A percentile compares a stretch with the other conserved stretches of the same genome.
These are phyloP conservation scores for Enoplosus armatus DNA, from an alignment of 2,797 vertebrate genomes.

Conservation along the genomic window DNA sequence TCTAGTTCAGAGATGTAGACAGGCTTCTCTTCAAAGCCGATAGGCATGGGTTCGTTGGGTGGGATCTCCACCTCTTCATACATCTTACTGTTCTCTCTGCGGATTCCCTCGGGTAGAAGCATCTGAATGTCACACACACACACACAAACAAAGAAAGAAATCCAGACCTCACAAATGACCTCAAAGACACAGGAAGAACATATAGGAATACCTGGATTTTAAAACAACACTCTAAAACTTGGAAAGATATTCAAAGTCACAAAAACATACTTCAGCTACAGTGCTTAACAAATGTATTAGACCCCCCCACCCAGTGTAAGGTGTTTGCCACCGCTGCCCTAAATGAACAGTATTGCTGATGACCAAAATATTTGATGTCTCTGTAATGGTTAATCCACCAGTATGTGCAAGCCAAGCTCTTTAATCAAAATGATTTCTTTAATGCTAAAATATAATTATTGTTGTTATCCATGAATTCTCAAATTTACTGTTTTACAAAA, in stretches of 20 bases:
- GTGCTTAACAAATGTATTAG: too few species aligned
- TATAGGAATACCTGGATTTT: not conserved
- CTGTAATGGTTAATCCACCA: too few species aligned
- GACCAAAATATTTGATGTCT: too few species aligned
- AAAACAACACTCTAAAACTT: conserved; percentile 11
- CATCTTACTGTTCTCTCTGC: conserved; percentile 94
- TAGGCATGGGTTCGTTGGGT: conserved; percentile 91
- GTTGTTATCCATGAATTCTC: too few species aligned
- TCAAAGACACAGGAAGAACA: conserved; percentile 7
- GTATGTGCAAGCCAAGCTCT: too few species aligned
- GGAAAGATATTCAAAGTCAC: conserved; percentile 24
- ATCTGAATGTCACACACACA: conserved; percentile 83
- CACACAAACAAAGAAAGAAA: conserved; percentile 6
- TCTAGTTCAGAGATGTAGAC: conserved; percentile 94
- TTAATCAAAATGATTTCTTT: too few species aligned
- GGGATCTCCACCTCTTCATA: conserved; percentile 97
- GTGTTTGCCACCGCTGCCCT: too few species aligned
- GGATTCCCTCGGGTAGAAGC: conserved; percentile 94
- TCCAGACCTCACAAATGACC: conserved; percentile 16
- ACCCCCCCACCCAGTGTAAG: too few species aligned
- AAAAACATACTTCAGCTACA: too few species aligned
- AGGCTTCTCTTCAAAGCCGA: conserved; percentile 94
- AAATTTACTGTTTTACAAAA: too few species aligned
- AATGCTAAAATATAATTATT: too few species aligned
- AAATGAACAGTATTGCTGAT: too few species aligned